Evolutionary conservation across 2,888 invertebrate species (phyloP).

Genomic region (Stegana nigrithorax): DNA sequence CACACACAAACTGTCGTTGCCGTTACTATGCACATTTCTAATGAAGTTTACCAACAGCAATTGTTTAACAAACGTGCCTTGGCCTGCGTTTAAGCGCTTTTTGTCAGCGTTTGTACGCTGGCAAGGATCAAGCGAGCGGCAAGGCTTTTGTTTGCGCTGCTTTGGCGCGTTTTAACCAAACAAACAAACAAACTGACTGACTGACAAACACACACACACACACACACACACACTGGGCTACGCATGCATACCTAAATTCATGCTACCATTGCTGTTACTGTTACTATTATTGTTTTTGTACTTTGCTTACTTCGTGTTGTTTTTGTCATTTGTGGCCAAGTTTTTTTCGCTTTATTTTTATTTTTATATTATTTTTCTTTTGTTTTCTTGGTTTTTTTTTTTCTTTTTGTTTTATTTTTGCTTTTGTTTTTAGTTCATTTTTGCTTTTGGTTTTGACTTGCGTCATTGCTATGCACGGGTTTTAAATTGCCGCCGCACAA

Average conservation of each 20-base stretch:
- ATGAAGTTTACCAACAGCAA: conserved; percentile 65
- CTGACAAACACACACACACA: background rate
- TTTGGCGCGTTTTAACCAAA: conserved; percentile 14
- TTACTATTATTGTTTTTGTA: background rate
- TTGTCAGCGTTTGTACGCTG: conserved; percentile 46
- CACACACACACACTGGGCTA: background rate
- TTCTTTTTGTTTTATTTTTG: conserved; percentile 33
- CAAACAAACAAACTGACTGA: conserved; percentile 2
- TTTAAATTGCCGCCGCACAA: conserved; percentile 6
- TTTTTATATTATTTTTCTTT: conserved; percentile 26
- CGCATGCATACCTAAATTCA: background rate
- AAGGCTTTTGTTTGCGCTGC: conserved; percentile 3
- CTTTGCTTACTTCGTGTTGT: conserved; percentile 24
- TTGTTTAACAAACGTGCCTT: conserved; percentile 67
- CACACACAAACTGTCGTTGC: too few relatives aligned
- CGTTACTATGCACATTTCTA: conserved; percentile 49
- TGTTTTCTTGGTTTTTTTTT: conserved; percentile 30
- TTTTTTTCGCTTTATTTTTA: conserved; percentile 37
- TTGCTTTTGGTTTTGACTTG: too few relatives aligned
- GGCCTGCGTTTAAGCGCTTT: conserved; percentile 59
- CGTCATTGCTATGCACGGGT: too few relatives aligned
- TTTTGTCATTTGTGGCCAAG: conserved; percentile 28
- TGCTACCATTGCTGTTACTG: background rate
- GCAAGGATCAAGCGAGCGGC: background rate
- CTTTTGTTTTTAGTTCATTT: conserved; percentile 9